Percentiles rank a stretch among this genome's conserved stretches.
phyloP scores from a whole-genome alignment of 2,888 invertebrate genomes.

The Opisthograptis luteolata region DNA sequence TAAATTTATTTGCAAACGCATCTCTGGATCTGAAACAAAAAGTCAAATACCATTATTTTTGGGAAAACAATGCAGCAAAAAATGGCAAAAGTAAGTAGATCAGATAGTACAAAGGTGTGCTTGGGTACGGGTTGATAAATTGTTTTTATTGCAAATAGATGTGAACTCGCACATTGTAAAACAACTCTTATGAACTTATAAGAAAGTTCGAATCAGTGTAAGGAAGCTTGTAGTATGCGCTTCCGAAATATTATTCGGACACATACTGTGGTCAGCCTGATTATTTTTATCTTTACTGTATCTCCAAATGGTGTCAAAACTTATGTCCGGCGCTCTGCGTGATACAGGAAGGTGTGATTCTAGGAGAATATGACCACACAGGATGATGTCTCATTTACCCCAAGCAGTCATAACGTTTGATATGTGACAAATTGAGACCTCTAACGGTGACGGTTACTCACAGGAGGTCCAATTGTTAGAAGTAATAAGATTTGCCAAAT shows the following conservation, averaged over 20 bases:
- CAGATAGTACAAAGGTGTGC: constrained; percentile 75
- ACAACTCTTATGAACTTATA: background rate
- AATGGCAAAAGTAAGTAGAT: constrained; percentile 72
- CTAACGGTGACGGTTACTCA: constrained; percentile 50
- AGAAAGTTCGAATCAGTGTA: constrained; percentile 40
- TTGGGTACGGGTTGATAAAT: constrained; percentile 70
- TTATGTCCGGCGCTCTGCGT: constrained; percentile 76
- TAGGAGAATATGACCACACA: constrained; percentile 74
- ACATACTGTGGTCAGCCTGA: constrained; percentile 74
- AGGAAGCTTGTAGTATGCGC: constrained; percentile 13
- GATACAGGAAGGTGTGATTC: constrained; percentile 76
- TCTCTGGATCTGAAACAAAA: constrained; percentile 72
- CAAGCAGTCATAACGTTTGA: constrained; percentile 56
- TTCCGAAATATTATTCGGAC: constrained; percentile 40
- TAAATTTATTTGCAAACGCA: constrained; percentile 75
- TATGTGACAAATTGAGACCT: constrained; percentile 70
- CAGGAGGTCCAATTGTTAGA: constrained; percentile 71
- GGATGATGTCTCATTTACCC: constrained; percentile 71
- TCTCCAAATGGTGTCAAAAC: constrained; percentile 80
- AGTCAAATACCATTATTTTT: constrained; percentile 62
- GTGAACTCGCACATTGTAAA: constrained; percentile 13
- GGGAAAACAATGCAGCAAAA: constrained; percentile 74
- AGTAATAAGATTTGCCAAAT: constrained; percentile 53
- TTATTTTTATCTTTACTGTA: constrained; percentile 74
- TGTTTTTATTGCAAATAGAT: constrained; percentile 58